phyloP scores from a whole-genome alignment of 2,113 vertebrate species.

The Myiopsitta monachus region DNA sequence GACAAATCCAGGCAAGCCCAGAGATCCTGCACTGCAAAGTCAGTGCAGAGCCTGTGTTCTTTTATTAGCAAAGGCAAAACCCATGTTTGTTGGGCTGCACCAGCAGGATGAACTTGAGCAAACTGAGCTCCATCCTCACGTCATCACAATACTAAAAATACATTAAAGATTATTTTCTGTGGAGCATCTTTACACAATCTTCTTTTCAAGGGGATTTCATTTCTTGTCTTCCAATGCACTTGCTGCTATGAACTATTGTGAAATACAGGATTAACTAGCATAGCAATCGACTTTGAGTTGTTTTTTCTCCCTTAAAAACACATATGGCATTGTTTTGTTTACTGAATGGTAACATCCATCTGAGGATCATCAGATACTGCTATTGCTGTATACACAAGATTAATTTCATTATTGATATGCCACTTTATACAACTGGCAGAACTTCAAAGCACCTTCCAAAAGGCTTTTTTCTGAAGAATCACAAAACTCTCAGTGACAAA shows the following conservation, averaged over 20 bases:
- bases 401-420: background rate
- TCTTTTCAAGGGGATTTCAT: background rate
- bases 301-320: background rate
- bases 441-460: background rate
- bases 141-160: background rate
- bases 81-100: background rate
- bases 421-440: background rate
- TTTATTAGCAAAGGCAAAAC: background rate
- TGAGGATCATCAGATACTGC: background rate
- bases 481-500: background rate
- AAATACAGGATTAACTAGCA: background rate
- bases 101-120: background rate
- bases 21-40: background rate
- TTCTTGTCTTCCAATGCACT: background rate
- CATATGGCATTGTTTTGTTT: background rate
- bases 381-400: background rate
- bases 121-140: background rate
- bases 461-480: background rate
- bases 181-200: background rate
- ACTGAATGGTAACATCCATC: background rate
- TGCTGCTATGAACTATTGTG: background rate
- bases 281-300: fast-evolving
- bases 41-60: too few relatives aligned
- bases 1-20: background rate
- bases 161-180: background rate